Conservation (phyloP, 2,797 vertebrate species). For the Triplophysa bombifrons region DNA sequence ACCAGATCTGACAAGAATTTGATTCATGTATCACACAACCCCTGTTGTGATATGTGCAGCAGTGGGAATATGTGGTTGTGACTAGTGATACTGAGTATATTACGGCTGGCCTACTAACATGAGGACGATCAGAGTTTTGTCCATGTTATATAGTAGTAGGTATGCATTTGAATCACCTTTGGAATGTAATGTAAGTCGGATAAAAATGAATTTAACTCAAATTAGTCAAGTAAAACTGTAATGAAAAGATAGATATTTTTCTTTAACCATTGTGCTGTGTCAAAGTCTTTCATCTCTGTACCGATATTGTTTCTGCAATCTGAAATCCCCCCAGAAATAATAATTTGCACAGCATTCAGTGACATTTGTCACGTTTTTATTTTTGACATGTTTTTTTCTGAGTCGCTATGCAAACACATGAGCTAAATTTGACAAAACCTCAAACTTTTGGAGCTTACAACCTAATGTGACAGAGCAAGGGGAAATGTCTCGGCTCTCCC, state of each 20-base stretch:
- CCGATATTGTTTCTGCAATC: slow-evolving; percentile 40
- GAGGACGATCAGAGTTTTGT: background rate
- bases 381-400: slow-evolving; percentile 30
- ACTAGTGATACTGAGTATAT: slow-evolving; percentile 3
- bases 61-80: slow-evolving; percentile 3
- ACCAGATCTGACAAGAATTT: slow-evolving; percentile 48
- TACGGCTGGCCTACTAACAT: background rate
- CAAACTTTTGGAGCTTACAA: slow-evolving; percentile 44
- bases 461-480: slow-evolving; percentile 37
- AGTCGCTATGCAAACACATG: slow-evolving; percentile 34
- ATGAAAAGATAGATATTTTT: background rate
- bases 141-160: background rate
- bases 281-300: slow-evolving; percentile 24
- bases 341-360: slow-evolving; percentile 27
- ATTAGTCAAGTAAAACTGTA: slow-evolving; percentile 1
- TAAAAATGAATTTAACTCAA: no score
- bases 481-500: slow-evolving; percentile 20
- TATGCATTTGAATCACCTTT: background rate
- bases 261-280: slow-evolving; percentile 14
- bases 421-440: slow-evolving; percentile 45
- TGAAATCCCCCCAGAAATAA: slow-evolving; percentile 47
- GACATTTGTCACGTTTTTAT: slow-evolving; percentile 46
- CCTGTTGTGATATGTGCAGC: slow-evolving; percentile 30
- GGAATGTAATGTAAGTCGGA: no score
- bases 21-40: slow-evolving; percentile 48